phyloP scores from a whole-genome alignment of 35 echinoderm and acorn worm genomes.

The Eucidaris tribuloides region DNA sequence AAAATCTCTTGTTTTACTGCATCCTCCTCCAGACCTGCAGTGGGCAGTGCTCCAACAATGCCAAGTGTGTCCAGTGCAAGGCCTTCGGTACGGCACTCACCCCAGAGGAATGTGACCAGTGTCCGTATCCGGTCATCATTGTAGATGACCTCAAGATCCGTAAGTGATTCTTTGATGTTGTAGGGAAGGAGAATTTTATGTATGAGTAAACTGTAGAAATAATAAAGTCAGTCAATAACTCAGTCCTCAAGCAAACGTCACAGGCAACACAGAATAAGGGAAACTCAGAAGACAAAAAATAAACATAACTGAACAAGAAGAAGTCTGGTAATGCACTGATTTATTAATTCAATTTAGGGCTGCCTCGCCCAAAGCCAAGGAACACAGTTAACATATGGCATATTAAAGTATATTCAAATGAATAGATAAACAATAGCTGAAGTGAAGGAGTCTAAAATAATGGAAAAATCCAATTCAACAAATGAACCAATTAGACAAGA shows the following conservation, averaged over 20 bases:
- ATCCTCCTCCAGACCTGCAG: constrained; percentile 58
- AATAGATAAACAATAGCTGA: too few relatives aligned
- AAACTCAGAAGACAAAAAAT: too few relatives aligned
- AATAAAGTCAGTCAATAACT: too few relatives aligned
- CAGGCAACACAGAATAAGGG: too few relatives aligned
- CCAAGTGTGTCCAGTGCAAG: constrained; percentile 93
- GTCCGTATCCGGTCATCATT: constrained; percentile 70
- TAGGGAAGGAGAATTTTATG: background rate
- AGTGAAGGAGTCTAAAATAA: too few relatives aligned
- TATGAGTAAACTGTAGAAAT: background rate
- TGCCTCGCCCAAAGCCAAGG: too few relatives aligned
- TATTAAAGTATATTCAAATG: too few relatives aligned
- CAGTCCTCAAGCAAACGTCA: background rate
- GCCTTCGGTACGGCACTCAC: constrained; percentile 67
- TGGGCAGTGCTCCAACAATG: constrained; percentile 66
- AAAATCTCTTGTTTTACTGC: background rate
- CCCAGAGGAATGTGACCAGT: constrained; percentile 65
- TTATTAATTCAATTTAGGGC: too few relatives aligned
- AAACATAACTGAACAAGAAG: background rate
- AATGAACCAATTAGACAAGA: too few relatives aligned
- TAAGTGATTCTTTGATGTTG: constrained; percentile 18
- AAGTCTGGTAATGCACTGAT: too few relatives aligned
- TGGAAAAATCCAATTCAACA: background rate
- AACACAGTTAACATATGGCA: too few relatives aligned
- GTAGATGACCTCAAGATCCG: constrained; percentile 54